Evolutionary conservation across 2,888 invertebrate species (phyloP).

Genomic region (Rotaria magnacalcarata): DNA sequence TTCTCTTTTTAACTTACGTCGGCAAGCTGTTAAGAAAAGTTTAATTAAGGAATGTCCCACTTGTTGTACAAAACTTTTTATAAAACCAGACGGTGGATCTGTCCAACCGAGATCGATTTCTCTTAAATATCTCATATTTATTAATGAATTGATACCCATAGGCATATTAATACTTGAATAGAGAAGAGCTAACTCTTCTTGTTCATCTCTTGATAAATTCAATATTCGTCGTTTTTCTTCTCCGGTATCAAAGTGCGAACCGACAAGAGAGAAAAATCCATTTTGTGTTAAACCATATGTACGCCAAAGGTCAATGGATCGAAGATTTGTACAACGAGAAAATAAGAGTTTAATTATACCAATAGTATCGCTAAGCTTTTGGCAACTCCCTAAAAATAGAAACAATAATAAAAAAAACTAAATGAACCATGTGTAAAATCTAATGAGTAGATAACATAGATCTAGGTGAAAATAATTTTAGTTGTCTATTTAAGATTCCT

Average conservation of each 20-base stretch:
- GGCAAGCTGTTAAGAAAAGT: slow-evolving; percentile 20
- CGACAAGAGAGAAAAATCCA: neutral
- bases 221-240: slow-evolving; percentile 36
- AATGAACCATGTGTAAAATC: too few relatives aligned
- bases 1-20: neutral
- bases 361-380: neutral
- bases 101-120: neutral
- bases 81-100: slow-evolving; percentile 8
- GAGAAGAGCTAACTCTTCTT: neutral
- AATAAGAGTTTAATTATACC: neutral
- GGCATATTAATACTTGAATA: slow-evolving; percentile 27
- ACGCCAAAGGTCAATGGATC: slow-evolving; percentile 8
- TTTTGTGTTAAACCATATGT: neutral
- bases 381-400: neutral
- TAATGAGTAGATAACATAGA: too few relatives aligned
- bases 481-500: too few relatives aligned
- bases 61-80: neutral
- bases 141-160: neutral
- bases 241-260: slow-evolving; percentile 27
- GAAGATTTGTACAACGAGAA: neutral
- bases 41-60: neutral
- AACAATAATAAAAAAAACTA: neutral
- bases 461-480: too few relatives aligned
- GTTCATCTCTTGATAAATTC: slow-evolving; percentile 29
- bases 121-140: neutral